A percentile compares a stretch with the other conserved stretches of the same genome.
Conservation (phyloP, 2,113 vertebrate species). For the Blennius ocellaris region DNA sequence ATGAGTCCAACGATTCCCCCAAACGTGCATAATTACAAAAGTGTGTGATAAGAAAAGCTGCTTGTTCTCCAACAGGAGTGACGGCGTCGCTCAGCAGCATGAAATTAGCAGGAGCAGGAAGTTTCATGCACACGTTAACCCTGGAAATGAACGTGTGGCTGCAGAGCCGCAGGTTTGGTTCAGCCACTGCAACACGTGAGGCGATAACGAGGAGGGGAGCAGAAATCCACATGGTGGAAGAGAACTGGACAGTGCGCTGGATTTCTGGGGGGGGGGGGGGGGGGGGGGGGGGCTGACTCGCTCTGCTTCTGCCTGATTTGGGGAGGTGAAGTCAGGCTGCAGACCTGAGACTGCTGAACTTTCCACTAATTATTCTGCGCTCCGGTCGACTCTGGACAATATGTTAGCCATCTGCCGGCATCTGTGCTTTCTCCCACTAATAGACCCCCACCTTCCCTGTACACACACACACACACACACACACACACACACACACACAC, state of each 20-base stretch:
- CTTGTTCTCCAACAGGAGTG: conserved; percentile 27
- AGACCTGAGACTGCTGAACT: conserved; percentile 93
- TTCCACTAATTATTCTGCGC: conserved; percentile 91
- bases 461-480: conserved; percentile 3
- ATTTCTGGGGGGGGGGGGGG: too few species aligned
- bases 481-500: conserved; percentile 13
- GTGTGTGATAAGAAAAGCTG: conserved; percentile 26
- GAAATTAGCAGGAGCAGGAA: conserved; percentile 32
- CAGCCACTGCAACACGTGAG: too few species aligned
- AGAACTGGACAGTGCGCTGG: too few species aligned
- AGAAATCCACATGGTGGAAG: too few species aligned
- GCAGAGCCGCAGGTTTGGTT: too few species aligned
- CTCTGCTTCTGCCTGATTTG: too few species aligned
- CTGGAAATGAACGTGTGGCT: too few species aligned
- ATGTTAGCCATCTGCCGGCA: conserved; percentile 97
- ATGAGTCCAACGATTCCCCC: background rate
- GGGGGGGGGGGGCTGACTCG: too few species aligned
- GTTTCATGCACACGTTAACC: too few species aligned
- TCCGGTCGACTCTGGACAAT: conserved; percentile 94
- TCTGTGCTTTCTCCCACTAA: conserved; percentile 93
- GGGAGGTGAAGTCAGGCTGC: conserved; percentile 45
- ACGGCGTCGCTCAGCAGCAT: conserved; percentile 26
- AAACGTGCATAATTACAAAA: conserved; percentile 8
- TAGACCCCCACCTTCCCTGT: conserved; percentile 75
- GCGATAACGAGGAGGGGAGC: too few species aligned